phyloP scores from a whole-genome alignment of 2,888 invertebrate species.

The Hololepta plana region DNA sequence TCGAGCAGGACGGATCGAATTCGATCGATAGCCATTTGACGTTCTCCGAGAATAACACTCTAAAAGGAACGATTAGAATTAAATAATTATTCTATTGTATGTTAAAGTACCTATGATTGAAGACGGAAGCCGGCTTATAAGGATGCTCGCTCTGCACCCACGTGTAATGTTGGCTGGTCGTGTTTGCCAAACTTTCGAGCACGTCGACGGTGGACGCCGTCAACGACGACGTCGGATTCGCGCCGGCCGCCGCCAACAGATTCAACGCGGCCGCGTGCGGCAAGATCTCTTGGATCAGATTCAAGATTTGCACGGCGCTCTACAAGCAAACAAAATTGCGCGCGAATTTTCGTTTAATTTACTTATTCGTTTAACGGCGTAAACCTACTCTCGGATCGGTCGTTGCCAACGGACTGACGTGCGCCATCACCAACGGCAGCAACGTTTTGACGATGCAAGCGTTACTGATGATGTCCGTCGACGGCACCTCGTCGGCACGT shows the following conservation, averaged over 20 bases:
- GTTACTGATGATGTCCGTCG: constrained; percentile 35
- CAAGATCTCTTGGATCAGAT: constrained; percentile 70
- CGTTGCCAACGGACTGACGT: constrained; percentile 61
- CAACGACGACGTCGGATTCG: too few species aligned
- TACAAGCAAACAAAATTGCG: constrained; percentile 25
- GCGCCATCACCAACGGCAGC: constrained; percentile 69
- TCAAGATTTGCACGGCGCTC: constrained; percentile 73
- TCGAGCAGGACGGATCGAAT: constrained; percentile 83
- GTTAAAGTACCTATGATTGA: constrained; percentile 54
- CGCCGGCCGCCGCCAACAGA: constrained; percentile 38
- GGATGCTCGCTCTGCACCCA: constrained; percentile 95
- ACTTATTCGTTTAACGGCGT: background rate
- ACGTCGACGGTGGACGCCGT: too few species aligned
- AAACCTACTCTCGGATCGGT: constrained; percentile 64
- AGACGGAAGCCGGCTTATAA: constrained; percentile 74
- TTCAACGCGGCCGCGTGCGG: constrained; percentile 81
- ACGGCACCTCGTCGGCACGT: constrained; percentile 39
- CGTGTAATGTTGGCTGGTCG: constrained; percentile 75
- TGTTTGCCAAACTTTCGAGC: constrained; percentile 20
- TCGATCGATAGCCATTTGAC: constrained; percentile 88
- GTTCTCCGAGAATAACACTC: constrained; percentile 71
- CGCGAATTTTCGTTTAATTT: too few species aligned
- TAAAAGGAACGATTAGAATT: constrained; percentile 21
- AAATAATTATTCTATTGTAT: background rate
- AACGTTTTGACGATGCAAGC: constrained; percentile 52